These are phyloP conservation scores for Lamellibrachia luymesi DNA, from an alignment of 1,140 invertebrate genomes.

Conservation along the genomic window DNA sequence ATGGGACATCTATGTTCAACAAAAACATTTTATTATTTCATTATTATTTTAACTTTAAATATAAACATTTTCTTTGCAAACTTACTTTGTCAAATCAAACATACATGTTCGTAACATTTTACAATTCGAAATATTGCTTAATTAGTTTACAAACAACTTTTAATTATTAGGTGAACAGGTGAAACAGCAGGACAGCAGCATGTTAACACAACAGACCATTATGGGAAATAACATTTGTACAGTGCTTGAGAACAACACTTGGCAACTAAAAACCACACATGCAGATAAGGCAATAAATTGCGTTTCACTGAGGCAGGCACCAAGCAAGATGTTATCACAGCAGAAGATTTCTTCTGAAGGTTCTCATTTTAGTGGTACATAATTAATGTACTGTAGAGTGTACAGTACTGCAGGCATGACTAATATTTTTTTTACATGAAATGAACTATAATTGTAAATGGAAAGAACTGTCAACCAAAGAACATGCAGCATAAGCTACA, in stretches of 20 bases:
- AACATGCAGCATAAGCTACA: neutral
- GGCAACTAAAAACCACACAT: neutral
- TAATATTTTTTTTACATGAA: neutral
- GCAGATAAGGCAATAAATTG: neutral
- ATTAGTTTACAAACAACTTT: too few relatives aligned
- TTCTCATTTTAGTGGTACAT: neutral
- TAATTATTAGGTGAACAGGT: too few relatives aligned
- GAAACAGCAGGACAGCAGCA: too few relatives aligned
- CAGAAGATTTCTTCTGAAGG: neutral
- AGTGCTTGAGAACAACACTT: neutral
- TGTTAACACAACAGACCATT: neutral
- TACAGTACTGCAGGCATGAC: neutral
- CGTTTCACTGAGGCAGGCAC: neutral
- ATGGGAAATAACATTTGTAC: neutral
- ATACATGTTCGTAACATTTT: neutral
- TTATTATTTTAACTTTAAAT: neutral
- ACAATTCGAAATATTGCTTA: too few relatives aligned
- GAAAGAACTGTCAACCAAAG: neutral
- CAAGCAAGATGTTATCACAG: neutral
- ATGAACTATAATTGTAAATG: neutral
- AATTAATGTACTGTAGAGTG: neutral
- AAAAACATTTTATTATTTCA: neutral
- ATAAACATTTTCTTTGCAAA: neutral
- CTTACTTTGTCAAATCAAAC: neutral
- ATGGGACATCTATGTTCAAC: neutral